phyloP scores from a whole-genome alignment of 2,888 invertebrate species.

The Masnerella sp. region DNA sequence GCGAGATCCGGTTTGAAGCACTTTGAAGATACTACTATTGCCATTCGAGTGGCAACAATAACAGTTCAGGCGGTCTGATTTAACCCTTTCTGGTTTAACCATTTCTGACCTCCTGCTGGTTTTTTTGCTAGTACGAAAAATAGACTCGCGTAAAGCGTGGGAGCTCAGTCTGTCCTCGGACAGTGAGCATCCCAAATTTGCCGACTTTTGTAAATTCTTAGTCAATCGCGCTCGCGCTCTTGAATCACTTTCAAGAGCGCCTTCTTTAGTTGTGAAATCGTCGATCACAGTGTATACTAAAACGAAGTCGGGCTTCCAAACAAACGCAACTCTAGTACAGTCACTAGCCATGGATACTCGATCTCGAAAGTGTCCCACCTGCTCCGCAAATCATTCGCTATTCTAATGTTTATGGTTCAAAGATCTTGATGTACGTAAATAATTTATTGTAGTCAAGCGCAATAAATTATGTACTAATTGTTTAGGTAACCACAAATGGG shows the following conservation, averaged over 20 bases:
- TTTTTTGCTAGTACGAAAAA: conserved; percentile 32
- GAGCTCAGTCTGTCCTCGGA: conserved; percentile 6
- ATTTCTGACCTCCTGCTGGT: conserved; percentile 45
- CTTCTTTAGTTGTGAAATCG: too few species aligned
- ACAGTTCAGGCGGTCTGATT: too few species aligned
- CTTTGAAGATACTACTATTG: too few species aligned
- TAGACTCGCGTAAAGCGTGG: conserved; percentile 55
- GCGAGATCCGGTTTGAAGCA: too few species aligned
- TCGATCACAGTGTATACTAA: not conserved
- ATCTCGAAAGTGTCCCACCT: not conserved
- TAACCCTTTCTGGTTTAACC: too few species aligned
- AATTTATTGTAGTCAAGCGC: not conserved
- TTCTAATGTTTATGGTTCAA: conserved; percentile 4
- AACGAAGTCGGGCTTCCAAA: not conserved
- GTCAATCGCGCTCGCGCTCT: conserved; percentile 1
- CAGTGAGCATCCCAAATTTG: conserved; percentile 4
- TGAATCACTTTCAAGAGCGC: not conserved
- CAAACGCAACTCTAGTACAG: not conserved
- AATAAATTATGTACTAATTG: conserved; percentile 12
- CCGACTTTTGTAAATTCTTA: conserved; percentile 9
- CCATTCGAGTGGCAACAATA: too few species aligned
- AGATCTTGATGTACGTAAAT: not conserved
- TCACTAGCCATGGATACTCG: not conserved
- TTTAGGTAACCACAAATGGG: conserved; percentile 4
- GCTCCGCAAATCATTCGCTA: not conserved